phyloP scores from a whole-genome alignment of 2,888 invertebrate genomes.

The Craniophora ligustri region DNA sequence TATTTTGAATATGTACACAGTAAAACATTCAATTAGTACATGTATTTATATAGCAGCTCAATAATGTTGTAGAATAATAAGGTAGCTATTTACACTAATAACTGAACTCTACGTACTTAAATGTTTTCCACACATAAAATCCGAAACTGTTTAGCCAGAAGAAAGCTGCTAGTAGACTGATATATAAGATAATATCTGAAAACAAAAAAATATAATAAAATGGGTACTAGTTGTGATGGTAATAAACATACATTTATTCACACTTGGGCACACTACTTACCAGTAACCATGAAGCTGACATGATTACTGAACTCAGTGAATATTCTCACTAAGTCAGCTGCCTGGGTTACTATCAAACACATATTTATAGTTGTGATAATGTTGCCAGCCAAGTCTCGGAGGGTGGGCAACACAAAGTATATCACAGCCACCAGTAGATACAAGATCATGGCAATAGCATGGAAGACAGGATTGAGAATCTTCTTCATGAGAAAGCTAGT shows the following conservation, averaged over 20 bases:
- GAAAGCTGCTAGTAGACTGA: conserved; percentile 93
- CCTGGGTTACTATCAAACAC: conserved; percentile 93
- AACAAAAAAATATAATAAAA: conserved; percentile 29
- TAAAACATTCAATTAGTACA: no score
- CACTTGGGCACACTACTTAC: conserved; percentile 78
- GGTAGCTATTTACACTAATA: no score
- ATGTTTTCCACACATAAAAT: conserved; percentile 96
- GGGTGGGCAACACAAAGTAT: conserved; percentile 94
- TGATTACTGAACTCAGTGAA: conserved; percentile 94
- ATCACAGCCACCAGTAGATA: conserved; percentile 92
- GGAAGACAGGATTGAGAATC: conserved; percentile 93
- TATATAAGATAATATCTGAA: conserved; percentile 93
- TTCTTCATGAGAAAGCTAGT: conserved; percentile 92
- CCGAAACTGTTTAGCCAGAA: conserved; percentile 96
- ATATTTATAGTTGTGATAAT: conserved; percentile 94
- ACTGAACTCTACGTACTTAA: conserved; percentile 87
- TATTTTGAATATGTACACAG: no score
- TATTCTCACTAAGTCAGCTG: conserved; percentile 93
- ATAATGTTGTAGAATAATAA: no score
- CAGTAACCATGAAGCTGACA: conserved; percentile 93
- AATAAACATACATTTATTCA: conserved; percentile 1
- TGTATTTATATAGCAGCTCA: no score
- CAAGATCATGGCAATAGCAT: conserved; percentile 91
- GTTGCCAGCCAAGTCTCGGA: conserved; percentile 94
- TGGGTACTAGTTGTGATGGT: neutral